phyloP scores from a whole-genome alignment of 2,797 vertebrate species.

The Podarcis siculus region DNA sequence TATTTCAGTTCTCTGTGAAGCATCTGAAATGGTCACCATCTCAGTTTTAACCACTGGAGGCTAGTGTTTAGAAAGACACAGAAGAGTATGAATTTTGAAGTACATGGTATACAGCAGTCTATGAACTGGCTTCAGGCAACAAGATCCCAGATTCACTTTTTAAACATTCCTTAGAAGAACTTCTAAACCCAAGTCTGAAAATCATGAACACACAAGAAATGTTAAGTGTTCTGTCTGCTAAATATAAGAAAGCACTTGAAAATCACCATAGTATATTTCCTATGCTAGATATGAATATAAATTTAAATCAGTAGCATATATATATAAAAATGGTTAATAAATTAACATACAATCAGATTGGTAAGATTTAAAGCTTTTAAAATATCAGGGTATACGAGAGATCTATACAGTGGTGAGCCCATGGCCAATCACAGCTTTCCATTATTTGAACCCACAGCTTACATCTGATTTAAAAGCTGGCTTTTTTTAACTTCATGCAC shows the following conservation, averaged over 20 bases:
- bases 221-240: neutral
- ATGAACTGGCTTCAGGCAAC: neutral
- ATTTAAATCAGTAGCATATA: neutral
- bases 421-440: neutral
- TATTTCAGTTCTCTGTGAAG: constrained; percentile 96
- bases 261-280: neutral
- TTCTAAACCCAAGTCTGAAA: constrained; percentile 33
- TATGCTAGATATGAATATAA: neutral
- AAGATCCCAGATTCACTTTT: neutral
- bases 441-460: neutral
- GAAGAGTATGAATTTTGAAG: constrained; percentile 59
- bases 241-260: neutral
- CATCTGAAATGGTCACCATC: constrained; percentile 99
- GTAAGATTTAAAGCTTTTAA: neutral
- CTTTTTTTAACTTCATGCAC: neutral
- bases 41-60: constrained; percentile 99
- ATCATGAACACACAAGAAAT: constrained; percentile 14
- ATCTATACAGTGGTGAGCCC: neutral
- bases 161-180: constrained; percentile 23
- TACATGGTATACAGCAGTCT: neutral
- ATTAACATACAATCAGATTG: neutral
- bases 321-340: neutral
- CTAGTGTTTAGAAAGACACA: constrained; percentile 78
- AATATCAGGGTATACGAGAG: neutral
- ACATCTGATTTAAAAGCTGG: neutral